Evolutionary conservation across 2,797 vertebrate species (phyloP), one percentile per base, ranked within the genome.

Genomic region (Hozukius guyotensis): DNA sequence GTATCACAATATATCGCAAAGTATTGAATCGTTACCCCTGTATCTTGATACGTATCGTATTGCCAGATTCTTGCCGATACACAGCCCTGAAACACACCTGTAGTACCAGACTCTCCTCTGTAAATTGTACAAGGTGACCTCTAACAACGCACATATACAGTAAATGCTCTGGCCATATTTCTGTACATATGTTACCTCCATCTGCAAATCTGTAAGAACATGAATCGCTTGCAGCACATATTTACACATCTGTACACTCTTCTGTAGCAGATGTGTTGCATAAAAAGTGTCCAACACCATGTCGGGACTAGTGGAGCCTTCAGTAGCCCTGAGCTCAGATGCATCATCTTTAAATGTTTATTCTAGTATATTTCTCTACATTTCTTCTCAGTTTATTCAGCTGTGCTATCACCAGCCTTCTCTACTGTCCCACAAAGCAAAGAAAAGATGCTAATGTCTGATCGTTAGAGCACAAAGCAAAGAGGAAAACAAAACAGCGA

Each of bases 181-280:
- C 56, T 72, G 36, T 63, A 34, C 84, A 88, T 80, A 86, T 84
- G 80, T 79, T 83, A 29, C 56, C 61, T 67, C 77, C 85, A 86
- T 86, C 82, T 91, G 81, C 63, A 82, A 57, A 82, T 53, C 55
- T 76, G 55, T 36, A 72, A 65, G 27, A 74, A 63, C 68, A 70
- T 14, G 12, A 79, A 83, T 72, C 2, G 8, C 72, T 85, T 80
- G 71, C 25, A 67, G 77, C 49, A 77, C 36, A 67, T 56, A 32
- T 72, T 64, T 77, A 24, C 70, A 83, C 75, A 90, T 87, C 89
- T 87, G 80, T 59, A 77, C 31, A 70, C 20, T 55, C 75, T 68
- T 16, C 16, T 64, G 18, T 11, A 63, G 77, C 75, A 82, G 71
- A 82, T 81, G 73, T 56, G 55, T 62, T 42, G 73, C 16, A 78